Conservation (phyloP, 2,113 vertebrate species). For the Tenrec ecaudatus region DNA sequence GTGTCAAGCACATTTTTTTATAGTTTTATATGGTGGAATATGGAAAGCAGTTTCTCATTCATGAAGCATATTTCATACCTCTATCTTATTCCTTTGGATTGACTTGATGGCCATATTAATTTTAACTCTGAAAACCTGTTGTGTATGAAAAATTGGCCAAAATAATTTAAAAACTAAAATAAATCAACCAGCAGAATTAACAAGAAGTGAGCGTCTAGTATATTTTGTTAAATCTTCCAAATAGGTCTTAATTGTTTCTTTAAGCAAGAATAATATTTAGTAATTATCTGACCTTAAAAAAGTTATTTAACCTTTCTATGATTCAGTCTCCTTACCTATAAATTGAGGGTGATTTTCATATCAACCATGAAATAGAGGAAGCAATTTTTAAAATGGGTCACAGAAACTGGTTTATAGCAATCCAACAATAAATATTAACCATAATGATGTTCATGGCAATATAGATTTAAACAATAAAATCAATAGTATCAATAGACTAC, state of each 20-base stretch:
- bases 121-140: not conserved
- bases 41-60: not conserved
- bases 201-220: not conserved
- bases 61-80: not conserved
- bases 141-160: not conserved
- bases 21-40: not conserved
- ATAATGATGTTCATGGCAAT: not conserved
- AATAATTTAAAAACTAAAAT: constrained; percentile 2
- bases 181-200: not conserved
- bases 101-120: not conserved
- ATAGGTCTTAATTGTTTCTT: not conserved
- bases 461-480: not conserved
- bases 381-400: not conserved
- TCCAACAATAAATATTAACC: not conserved
- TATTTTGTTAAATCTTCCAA: not conserved
- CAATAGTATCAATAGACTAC: not conserved
- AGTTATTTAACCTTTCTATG: not conserved
- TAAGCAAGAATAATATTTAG: not conserved
- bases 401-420: not conserved
- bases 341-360: not conserved
- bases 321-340: not conserved
- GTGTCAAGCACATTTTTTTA: no score
- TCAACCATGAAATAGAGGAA: not conserved
- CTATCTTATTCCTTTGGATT: not conserved
- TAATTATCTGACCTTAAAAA: not conserved